A percentile compares a stretch with the other conserved stretches of the same genome.
phyloP scores from a whole-genome alignment of 2,113 vertebrate species.

The Rousettus leschenaultii region DNA sequence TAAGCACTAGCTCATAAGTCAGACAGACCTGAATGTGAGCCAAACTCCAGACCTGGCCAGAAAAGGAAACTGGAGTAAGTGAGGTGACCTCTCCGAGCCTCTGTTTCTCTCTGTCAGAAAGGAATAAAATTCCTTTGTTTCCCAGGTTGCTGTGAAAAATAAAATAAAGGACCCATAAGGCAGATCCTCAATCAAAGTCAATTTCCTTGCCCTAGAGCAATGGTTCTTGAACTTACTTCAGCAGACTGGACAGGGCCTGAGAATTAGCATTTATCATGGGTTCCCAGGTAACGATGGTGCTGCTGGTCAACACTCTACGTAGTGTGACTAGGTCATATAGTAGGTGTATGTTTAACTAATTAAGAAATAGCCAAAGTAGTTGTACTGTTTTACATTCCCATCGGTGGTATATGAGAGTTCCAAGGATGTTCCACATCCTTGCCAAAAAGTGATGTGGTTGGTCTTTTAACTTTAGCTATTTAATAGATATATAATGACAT shows the following conservation, averaged over 20 bases:
- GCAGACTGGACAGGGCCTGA: neutral
- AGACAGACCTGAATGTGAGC: neutral
- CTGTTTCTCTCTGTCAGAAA: neutral
- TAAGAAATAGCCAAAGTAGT: neutral
- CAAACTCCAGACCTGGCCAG: neutral
- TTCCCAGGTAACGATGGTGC: neutral
- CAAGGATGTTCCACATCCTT: neutral
- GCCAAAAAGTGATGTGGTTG: neutral
- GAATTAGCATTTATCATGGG: neutral
- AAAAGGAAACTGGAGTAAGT: neutral
- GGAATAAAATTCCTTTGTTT: neutral
- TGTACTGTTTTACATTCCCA: neutral
- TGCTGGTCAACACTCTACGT: neutral
- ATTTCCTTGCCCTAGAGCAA: neutral
- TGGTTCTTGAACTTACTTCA: neutral
- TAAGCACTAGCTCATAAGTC: neutral
- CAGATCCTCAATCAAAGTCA: neutral
- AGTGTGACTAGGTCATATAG: neutral
- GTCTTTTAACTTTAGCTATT: neutral
- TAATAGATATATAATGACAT: neutral
- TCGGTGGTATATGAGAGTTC: neutral
- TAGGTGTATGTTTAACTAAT: neutral
- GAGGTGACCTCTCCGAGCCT: neutral
- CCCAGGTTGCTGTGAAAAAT: neutral
- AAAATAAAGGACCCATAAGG: neutral